A percentile compares a stretch with the other conserved stretches of the same genome.
Conservation (phyloP, 1,140 invertebrate genomes). For the Lepidotrigona ventralis region DNA sequence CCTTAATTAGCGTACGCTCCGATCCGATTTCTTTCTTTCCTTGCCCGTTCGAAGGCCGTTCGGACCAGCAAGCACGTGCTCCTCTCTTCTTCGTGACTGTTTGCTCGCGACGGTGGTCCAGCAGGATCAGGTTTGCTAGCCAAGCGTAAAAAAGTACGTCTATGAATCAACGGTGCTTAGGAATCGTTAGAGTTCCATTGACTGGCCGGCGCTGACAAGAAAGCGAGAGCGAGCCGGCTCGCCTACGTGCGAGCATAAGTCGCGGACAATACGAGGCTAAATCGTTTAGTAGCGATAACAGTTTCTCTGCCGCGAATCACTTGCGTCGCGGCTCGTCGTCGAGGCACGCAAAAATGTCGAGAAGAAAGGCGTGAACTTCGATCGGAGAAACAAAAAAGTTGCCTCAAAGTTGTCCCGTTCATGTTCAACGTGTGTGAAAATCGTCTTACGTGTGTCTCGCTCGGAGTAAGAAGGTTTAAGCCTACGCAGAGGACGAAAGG, state of each 20-base stretch:
- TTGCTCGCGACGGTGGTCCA: conserved; percentile 38
- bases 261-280: conserved; percentile 43
- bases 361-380: neutral
- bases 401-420: conserved; percentile 19
- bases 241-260: conserved; percentile 46
- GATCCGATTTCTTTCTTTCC: conserved; percentile 64
- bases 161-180: conserved; percentile 57
- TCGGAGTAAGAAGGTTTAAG: neutral
- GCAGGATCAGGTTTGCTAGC: neutral
- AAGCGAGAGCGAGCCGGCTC: conserved; percentile 32
- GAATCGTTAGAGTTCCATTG: conserved; percentile 63
- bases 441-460: neutral
- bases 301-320: conserved; percentile 23
- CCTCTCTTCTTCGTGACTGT: conserved; percentile 6
- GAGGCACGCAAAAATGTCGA: conserved; percentile 8
- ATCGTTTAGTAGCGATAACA: conserved; percentile 53
- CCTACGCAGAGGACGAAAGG: neutral
- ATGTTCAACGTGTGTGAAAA: conserved; percentile 2
- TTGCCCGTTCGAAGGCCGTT: conserved; percentile 11
- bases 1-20: conserved; percentile 73
- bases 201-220: conserved; percentile 36
- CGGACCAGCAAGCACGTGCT: neutral
- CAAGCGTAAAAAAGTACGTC: conserved; percentile 41
- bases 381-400: conserved; percentile 8
- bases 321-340: conserved; percentile 8